Base-by-base conservation (phyloP, 2,797 vertebrate genomes). In the Buceros bicornis region DNA sequence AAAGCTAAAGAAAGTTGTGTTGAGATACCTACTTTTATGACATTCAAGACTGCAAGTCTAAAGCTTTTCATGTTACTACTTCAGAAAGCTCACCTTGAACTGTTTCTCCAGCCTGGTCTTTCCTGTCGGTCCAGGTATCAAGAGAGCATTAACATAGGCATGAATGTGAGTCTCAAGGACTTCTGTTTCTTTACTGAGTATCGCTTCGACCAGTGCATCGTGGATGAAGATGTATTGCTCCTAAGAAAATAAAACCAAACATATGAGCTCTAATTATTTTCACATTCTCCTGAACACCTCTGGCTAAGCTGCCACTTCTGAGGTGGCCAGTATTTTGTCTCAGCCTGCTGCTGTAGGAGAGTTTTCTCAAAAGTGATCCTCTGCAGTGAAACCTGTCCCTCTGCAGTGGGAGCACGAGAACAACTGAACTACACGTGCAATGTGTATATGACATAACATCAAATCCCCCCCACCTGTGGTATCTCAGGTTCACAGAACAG, bases 191-290 rank as follows among this genome's bases (percentile, higher is more conserved):
- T 98, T 98, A 65, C 98, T 98, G 87, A 99, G 96, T 93, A 99
- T 99, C 2, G 99, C 99, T 89, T 99, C 99, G 0, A 99, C 99
- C 95, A 99, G 42, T 5, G 99, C 98, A 62, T 99, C 99, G 2
- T 99, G 99, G 97, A 99, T 99, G 79, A 99, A 99, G 84, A 99
- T 97, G 33, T 99, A 99, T 72, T 99, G 99, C 51, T 99, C 99
- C 99, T 99, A 96, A 43, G 22, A 64, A 97, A 92, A 94, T 58
- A 83, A 88, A 47, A 57, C 3, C 81, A 85, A 87, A 71, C 11
- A 47, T 16, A 31, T 11, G 28, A 93, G 33, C 48, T 86, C 56
- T 60, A 56, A 24, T 35, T n/a, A 76, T 60, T 79, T 79, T 66
- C 18, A 70, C 26, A 72, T 56, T 78, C 11, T 54, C 19, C 13